Percentiles rank a stretch among this genome's conserved stretches.
phyloP scores from a whole-genome alignment of 1,140 invertebrate species.

The Drosophila auraria region DNA sequence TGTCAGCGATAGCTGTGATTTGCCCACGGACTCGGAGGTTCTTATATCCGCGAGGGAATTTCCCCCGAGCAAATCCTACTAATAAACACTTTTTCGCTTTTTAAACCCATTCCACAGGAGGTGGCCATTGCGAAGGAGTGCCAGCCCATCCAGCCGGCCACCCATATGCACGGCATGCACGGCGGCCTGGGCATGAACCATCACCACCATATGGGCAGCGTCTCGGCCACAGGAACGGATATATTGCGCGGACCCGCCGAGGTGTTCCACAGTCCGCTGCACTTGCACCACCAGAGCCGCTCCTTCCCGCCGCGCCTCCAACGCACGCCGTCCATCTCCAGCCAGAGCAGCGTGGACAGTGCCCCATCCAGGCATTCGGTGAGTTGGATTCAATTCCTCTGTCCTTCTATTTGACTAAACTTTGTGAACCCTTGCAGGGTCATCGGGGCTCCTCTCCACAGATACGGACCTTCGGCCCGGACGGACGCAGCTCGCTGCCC shows the following conservation, averaged over 20 bases:
- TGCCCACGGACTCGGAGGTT: constrained; percentile 84
- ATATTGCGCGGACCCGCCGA: constrained; percentile 76
- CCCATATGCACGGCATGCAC: constrained; percentile 57
- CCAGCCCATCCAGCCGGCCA: constrained; percentile 87
- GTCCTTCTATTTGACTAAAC: background rate
- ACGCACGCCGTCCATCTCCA: constrained; percentile 92
- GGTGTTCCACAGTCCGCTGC: constrained; percentile 80
- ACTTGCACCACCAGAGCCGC: constrained; percentile 84
- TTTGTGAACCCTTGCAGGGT: constrained; percentile 65
- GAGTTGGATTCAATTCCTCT: constrained; percentile 43
- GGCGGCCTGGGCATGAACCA: constrained; percentile 42
- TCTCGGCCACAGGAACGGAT: constrained; percentile 76
- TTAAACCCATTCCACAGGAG: constrained; percentile 86
- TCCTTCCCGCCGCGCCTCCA: constrained; percentile 86
- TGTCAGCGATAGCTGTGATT: constrained; percentile 83
- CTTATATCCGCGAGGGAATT: background rate
- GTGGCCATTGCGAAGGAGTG: constrained; percentile 89
- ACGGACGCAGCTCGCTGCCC: constrained; percentile 87
- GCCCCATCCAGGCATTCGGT: constrained; percentile 89
- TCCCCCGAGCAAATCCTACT: too few species aligned
- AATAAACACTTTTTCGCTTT: background rate
- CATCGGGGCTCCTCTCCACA: constrained; percentile 92
- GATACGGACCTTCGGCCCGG: constrained; percentile 91
- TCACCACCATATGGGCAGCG: constrained; percentile 54
- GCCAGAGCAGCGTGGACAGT: constrained; percentile 91